phyloP scores from a whole-genome alignment of 2,113 vertebrate species.

The Nibea albiflora region DNA sequence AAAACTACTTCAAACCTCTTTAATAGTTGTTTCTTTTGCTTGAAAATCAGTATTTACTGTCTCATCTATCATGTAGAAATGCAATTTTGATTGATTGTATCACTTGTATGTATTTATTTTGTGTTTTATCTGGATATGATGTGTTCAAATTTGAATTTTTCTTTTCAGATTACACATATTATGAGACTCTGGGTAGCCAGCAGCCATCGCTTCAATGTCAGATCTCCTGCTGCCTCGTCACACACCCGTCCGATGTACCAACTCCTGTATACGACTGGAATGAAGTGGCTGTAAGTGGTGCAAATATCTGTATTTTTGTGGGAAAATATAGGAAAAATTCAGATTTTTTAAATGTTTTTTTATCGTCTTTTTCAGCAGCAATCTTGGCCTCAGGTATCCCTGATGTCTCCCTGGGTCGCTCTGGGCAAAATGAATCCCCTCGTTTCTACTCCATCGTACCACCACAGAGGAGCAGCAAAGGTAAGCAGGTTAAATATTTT shows the following conservation, averaged over 20 bases:
- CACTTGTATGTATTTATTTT: background rate
- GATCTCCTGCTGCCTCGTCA: constrained; percentile 81
- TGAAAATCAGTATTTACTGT: background rate
- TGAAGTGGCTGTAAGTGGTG: constrained; percentile 84
- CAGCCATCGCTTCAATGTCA: constrained; percentile 79
- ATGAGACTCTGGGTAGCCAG: constrained; percentile 82
- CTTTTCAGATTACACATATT: constrained; percentile 85
- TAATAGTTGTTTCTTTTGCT: background rate
- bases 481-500: constrained; percentile 63
- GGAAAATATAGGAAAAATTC: background rate
- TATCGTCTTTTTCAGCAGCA: constrained; percentile 47
- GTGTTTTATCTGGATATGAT: background rate
- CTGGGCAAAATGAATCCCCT: constrained; percentile 79
- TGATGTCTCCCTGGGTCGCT: constrained; percentile 80
- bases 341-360: background rate
- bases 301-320: background rate
- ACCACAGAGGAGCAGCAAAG: constrained; percentile 87
- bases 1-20: background rate
- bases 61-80: background rate
- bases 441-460: constrained; percentile 79
- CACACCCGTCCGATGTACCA: constrained; percentile 77
- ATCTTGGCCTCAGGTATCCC: constrained; percentile 80
- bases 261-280: constrained; percentile 83
- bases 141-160: background rate
- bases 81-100: background rate